phyloP scores from a whole-genome alignment of 1,140 invertebrate species.

The Micrasema longulum region DNA sequence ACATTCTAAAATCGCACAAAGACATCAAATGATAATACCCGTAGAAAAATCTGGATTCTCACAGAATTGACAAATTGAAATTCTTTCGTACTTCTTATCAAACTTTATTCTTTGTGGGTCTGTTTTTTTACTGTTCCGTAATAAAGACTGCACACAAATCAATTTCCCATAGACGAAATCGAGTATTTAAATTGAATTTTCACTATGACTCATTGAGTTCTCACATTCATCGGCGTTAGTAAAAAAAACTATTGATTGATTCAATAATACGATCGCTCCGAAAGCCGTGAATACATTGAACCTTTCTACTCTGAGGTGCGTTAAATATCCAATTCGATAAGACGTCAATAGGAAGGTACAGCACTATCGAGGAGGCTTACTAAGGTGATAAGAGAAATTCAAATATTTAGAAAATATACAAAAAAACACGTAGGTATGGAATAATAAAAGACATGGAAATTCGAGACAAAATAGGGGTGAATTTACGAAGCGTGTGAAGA shows the following conservation, averaged over 20 bases:
- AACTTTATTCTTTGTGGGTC: too few species aligned
- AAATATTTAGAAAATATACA: too few species aligned
- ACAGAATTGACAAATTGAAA: too few species aligned
- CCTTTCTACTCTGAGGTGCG: constrained; percentile 16
- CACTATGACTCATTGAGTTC: constrained; percentile 28
- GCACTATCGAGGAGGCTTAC: neutral
- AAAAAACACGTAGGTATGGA: too few species aligned
- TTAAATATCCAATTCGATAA: neutral
- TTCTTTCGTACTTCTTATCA: too few species aligned
- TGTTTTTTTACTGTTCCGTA: too few species aligned
- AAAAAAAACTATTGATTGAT: constrained; percentile 32
- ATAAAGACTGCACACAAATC: constrained; percentile 29
- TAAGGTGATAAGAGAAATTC: neutral
- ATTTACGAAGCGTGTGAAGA: too few species aligned
- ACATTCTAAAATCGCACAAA: too few species aligned
- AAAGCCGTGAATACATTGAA: neutral
- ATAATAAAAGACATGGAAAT: too few species aligned
- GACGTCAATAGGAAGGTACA: constrained; percentile 6
- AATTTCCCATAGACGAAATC: constrained; percentile 30
- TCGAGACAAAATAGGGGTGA: too few species aligned
- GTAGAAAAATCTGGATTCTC: too few species aligned
- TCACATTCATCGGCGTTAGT: constrained; percentile 10
- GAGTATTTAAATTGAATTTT: constrained; percentile 32
- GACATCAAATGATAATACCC: too few species aligned
- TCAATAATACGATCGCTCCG: constrained; percentile 16